Conservation (phyloP, 2,888 invertebrate species). For the Catocala fraxini region DNA sequence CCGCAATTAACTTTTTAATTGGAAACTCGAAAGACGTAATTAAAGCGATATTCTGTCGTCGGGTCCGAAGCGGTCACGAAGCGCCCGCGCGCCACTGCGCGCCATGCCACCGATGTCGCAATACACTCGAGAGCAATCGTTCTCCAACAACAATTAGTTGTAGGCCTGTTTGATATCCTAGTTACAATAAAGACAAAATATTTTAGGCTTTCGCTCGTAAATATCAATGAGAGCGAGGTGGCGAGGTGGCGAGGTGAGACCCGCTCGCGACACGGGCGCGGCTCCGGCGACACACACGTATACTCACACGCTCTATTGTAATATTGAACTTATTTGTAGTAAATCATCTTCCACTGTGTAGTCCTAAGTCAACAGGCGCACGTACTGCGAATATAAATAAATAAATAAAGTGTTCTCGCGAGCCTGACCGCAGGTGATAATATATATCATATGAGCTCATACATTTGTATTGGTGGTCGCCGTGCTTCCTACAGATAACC, state of each 20-base stretch:
- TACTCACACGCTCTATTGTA: not conserved
- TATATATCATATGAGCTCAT: conserved; percentile 7
- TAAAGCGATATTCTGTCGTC: not conserved
- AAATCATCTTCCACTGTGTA: conserved; percentile 17
- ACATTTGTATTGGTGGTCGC: conserved; percentile 9
- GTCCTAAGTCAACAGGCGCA: conserved; percentile 39
- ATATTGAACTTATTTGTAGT: conserved; percentile 32
- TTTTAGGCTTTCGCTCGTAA: not conserved
- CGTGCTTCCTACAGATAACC: conserved; percentile 16
- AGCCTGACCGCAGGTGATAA: conserved; percentile 8
- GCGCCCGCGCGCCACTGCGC: no score
- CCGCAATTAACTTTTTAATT: conserved; percentile 31
- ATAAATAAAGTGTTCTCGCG: conserved; percentile 7
- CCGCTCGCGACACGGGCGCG: not conserved
- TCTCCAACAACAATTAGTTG: no score
- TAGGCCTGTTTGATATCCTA: no score
- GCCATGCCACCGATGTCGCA: no score
- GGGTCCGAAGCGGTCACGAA: no score
- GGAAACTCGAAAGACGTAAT: conserved; percentile 20
- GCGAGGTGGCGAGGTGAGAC: not conserved
- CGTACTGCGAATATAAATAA: conserved; percentile 1
- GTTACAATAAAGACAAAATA: no score
- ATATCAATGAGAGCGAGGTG: conserved; percentile 7
- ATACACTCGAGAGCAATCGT: no score
- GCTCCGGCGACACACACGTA: not conserved